These are phyloP conservation scores for Xyrauchen texanus DNA, from an alignment of 2,113 vertebrate genomes.

Conservation along the genomic window DNA sequence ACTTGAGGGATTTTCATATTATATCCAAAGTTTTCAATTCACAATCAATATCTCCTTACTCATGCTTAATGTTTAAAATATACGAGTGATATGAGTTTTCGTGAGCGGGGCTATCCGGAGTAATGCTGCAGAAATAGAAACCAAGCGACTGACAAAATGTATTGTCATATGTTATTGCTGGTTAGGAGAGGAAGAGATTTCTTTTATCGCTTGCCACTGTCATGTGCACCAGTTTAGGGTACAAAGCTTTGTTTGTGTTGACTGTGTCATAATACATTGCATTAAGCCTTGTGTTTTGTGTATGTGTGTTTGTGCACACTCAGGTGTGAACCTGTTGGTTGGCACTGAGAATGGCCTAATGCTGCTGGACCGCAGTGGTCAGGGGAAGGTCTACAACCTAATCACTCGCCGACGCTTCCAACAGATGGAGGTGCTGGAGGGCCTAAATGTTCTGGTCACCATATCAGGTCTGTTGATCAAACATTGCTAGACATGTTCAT, in stretches of 20 bases:
- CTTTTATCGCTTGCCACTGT: no score
- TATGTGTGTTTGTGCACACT: neutral
- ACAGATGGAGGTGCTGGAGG: constrained; percentile 97
- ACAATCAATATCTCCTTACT: no score
- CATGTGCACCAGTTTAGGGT: no score
- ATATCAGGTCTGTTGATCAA: constrained; percentile 84
- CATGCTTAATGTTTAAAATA: no score
- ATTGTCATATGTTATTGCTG: no score
- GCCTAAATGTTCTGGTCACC: constrained; percentile 96
- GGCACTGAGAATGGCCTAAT: constrained; percentile 96
- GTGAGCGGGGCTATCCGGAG: no score
- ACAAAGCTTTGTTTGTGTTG: neutral
- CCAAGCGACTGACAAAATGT: no score
- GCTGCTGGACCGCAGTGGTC: constrained; percentile 95
- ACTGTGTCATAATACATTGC: neutral
- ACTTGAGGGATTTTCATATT: no score
- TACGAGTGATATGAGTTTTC: no score
- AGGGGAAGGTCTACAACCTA: constrained; percentile 96
- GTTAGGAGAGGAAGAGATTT: no score
- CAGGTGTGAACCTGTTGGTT: constrained; percentile 95
- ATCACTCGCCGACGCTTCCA: constrained; percentile 94
- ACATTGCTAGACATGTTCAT: neutral
- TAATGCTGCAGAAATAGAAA: no score
- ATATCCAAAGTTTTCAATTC: no score
- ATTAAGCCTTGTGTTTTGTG: neutral